phyloP scores from a whole-genome alignment of 2,888 invertebrate species.

The Pterobdella sp. region DNA sequence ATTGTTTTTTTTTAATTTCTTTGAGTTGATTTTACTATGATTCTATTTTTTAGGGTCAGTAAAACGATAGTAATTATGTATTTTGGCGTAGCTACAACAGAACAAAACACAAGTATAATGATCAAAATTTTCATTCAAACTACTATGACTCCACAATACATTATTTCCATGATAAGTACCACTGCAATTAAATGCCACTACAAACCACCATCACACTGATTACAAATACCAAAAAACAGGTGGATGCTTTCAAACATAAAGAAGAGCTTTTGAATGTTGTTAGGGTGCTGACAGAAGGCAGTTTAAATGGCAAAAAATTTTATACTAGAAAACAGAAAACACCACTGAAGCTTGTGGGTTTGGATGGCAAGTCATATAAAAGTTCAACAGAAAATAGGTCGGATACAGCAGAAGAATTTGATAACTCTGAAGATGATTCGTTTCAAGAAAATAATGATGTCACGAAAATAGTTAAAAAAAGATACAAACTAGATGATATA shows the following conservation, averaged over 20 bases:
- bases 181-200: neutral
- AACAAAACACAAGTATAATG: too few species aligned
- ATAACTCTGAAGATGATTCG: neutral
- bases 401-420: neutral
- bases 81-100: too few species aligned
- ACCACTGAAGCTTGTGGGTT: neutral
- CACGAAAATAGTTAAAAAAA: neutral
- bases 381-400: neutral
- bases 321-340: slow-evolving; percentile 14
- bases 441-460: neutral
- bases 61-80: too few species aligned
- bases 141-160: neutral
- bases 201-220: slow-evolving; percentile 53
- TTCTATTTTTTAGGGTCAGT: too few species aligned
- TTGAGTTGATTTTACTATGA: too few species aligned
- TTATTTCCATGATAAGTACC: neutral
- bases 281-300: slow-evolving; percentile 61
- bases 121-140: neutral
- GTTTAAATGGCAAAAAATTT: slow-evolving; percentile 39
- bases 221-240: slow-evolving; percentile 66
- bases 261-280: slow-evolving; percentile 67
- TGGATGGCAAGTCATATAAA: slow-evolving; percentile 29
- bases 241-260: slow-evolving; percentile 61
- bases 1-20: neutral
- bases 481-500: neutral